Conservation (phyloP, 2,797 vertebrate species). For the Limnodromus scolopaceus region DNA sequence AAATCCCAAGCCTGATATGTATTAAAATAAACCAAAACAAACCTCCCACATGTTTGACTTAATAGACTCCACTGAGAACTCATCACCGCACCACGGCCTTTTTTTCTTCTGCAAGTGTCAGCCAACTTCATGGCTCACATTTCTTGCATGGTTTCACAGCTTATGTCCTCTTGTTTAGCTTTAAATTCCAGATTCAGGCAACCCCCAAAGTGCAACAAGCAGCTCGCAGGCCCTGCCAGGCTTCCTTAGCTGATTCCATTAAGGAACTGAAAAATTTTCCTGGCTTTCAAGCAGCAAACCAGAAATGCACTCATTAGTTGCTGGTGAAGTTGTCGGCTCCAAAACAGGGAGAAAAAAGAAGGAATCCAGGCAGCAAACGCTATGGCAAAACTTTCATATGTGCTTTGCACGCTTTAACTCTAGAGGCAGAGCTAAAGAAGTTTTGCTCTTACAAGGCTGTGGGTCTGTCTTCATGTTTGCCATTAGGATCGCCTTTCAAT, state of each 20-base stretch:
- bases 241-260: background rate
- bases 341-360: background rate
- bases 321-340: background rate
- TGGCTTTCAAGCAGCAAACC: background rate
- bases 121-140: background rate
- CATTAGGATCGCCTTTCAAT: background rate
- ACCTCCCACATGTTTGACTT: background rate
- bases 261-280: background rate
- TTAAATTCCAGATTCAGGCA: background rate
- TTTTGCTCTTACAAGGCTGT: background rate
- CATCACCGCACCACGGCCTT: fast-evolving
- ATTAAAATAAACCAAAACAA: background rate
- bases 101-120: background rate
- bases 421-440: background rate
- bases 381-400: background rate
- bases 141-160: background rate
- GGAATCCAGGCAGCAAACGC: background rate
- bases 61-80: background rate
- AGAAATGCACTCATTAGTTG: background rate
- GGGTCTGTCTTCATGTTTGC: background rate
- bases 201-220: background rate
- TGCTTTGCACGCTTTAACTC: background rate
- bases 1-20: background rate
- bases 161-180: background rate
- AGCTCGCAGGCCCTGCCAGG: background rate